Evolutionary conservation across 2,113 vertebrate species (phyloP).

Genomic region (Chaetorhynchus papuensis): DNA sequence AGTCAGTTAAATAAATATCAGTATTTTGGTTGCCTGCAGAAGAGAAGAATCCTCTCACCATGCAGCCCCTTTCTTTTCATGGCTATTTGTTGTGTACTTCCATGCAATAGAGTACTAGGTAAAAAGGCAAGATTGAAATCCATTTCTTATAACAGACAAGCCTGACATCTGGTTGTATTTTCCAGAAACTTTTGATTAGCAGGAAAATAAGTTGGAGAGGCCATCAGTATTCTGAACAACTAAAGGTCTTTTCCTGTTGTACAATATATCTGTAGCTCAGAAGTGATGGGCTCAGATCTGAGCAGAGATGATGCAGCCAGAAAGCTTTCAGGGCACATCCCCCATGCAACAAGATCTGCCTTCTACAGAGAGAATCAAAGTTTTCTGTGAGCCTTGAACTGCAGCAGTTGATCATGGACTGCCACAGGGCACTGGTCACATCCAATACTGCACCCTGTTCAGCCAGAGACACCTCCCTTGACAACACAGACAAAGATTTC

Average conservation of each 20-base stretch:
- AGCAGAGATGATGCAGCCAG: not conserved
- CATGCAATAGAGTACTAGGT: not conserved
- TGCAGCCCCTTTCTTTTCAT: not conserved
- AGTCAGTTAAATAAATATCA: not conserved
- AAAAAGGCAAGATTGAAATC: not conserved
- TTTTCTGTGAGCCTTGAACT: not conserved
- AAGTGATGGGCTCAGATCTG: rapidly evolving
- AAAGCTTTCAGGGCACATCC: not conserved
- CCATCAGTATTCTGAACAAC: not conserved
- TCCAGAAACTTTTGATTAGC: not conserved
- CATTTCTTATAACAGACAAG: not conserved
- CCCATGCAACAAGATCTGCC: not conserved
- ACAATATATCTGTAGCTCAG: not conserved
- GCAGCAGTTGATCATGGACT: not conserved
- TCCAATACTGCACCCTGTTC: too few species aligned
- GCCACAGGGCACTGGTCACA: not conserved
- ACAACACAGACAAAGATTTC: not conserved
- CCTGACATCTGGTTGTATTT: not conserved
- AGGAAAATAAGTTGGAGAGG: not conserved
- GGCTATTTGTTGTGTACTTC: not conserved
- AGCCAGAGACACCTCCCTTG: not conserved
- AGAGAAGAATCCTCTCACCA: not conserved
- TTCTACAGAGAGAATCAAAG: not conserved
- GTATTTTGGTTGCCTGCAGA: not conserved
- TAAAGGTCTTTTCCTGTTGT: not conserved